Evolutionary conservation across 1,140 invertebrate species (phyloP).

Genomic region (Drosophila sulfurigaster): DNA sequence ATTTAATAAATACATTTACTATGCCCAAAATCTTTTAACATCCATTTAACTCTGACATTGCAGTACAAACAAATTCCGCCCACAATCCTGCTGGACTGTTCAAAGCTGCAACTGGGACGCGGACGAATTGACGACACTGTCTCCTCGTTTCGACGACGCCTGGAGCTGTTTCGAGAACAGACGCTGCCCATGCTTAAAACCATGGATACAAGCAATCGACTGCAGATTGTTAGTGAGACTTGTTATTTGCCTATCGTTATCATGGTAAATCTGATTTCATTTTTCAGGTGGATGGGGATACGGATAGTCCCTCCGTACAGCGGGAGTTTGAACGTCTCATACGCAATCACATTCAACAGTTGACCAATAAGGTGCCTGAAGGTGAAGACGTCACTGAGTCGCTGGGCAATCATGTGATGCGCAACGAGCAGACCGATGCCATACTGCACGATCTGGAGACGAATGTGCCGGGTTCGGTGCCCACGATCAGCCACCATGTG

Average conservation of each 20-base stretch:
- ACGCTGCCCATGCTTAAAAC: slow-evolving; percentile 94
- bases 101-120: slow-evolving; percentile 92
- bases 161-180: slow-evolving; percentile 93
- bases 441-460: slow-evolving; percentile 82
- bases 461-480: slow-evolving; percentile 81
- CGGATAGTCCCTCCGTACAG: slow-evolving; percentile 90
- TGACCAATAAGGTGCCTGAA: slow-evolving; percentile 46
- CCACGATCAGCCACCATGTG: slow-evolving; percentile 84
- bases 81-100: slow-evolving; percentile 93
- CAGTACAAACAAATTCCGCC: slow-evolving; percentile 91
- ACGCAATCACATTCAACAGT: slow-evolving; percentile 86
- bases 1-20: no score
- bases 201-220: slow-evolving; percentile 91
- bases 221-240: slow-evolving; percentile 90
- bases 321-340: slow-evolving; percentile 90
- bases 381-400: slow-evolving; percentile 35
- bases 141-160: slow-evolving; percentile 91
- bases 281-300: slow-evolving; percentile 92
- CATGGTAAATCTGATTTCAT: slow-evolving; percentile 3
- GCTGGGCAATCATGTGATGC: slow-evolving; percentile 55
- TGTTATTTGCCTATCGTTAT: neutral
- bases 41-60: slow-evolving; percentile 48
- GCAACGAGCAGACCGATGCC: slow-evolving; percentile 76
- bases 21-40: no score
- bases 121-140: slow-evolving; percentile 93